Evolutionary conservation across 1,140 invertebrate genomes (phyloP), one percentile per base, ranked within the genome.

Genomic region (Drosophila nigrodunni): DNA sequence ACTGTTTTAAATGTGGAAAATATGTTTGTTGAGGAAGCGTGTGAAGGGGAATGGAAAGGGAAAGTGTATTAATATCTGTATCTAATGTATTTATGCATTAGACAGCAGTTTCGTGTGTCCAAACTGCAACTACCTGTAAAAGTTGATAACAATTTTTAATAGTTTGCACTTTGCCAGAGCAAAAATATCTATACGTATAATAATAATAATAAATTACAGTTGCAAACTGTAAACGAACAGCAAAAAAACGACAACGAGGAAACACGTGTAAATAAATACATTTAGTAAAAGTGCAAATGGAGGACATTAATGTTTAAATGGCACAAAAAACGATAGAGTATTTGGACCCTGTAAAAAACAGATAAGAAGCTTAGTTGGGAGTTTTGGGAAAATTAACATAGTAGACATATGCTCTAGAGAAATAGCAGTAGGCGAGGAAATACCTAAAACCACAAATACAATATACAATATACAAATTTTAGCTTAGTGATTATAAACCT

Each of bases 141-240:
- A 50, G 46, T 65, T 74, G 68, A 80, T 80, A 83, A 68, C 62
- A 71, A 64, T 72, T 58, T 47, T 52, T 71, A 70, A 70, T 78
- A 74, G 74, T 87, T 87, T 79, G 83, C 75, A 76, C 54, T 74
- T 69, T 74, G 82, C 65, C 34, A 43, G 54, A n/a, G 8, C 30
- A 54, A 54, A 54, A 54, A 54, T 54, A 54, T 15, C 10, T 41
- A 57, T 18, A 35, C 11, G 49, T 25, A 50, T 81, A 78, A 70
- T 64, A 82, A 74, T 70, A 78, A 79, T 82, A 74, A 86, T 86
- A 88, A 86, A 86, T 86, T 86, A 87, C 72, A 58, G 71, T 87
- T 87, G 60, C 81, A 64, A 50, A 85, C 77, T 85, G 61, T 80
- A 72, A 54, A 74, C 52, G 71, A 46, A 78, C 57, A 65, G 37